A percentile compares a stretch with the other conserved stretches of the same genome.
Evolutionary conservation across 2,888 invertebrate genomes (phyloP).

Genomic region (Yponomeuta malinellus): DNA sequence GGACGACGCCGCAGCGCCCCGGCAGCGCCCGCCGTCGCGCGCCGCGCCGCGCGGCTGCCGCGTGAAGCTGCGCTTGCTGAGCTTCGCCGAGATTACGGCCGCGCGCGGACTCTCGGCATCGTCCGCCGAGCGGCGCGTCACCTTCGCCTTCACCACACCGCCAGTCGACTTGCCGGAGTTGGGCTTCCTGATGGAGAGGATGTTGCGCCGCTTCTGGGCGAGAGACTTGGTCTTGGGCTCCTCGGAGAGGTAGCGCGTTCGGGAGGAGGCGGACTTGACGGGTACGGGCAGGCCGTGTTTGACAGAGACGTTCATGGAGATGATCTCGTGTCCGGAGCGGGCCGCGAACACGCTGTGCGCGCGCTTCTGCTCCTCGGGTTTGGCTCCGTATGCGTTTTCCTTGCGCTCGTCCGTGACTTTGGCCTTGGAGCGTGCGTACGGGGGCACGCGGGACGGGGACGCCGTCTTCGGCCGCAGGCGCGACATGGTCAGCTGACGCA

Average conservation of each 20-base stretch:
- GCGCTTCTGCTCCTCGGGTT: constrained; percentile 45
- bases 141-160: constrained; percentile 41
- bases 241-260: constrained; percentile 48
- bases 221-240: constrained; percentile 59
- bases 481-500: constrained; percentile 59
- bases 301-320: constrained; percentile 45
- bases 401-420: constrained; percentile 64
- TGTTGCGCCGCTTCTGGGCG: constrained; percentile 52
- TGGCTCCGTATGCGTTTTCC: constrained; percentile 64
- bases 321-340: constrained; percentile 51
- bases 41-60: constrained; percentile 28
- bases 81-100: constrained; percentile 38
- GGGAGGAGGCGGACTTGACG: constrained; percentile 42
- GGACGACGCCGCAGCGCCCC: constrained; percentile 47
- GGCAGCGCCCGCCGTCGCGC: constrained; percentile 22
- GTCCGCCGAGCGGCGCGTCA: constrained; percentile 49
- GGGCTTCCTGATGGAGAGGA: constrained; percentile 61
- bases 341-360: constrained; percentile 35
- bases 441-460: constrained; percentile 51
- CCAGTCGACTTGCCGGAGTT: constrained; percentile 55
- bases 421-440: constrained; percentile 55
- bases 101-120: constrained; percentile 47
- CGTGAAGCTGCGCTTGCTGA: constrained; percentile 52
- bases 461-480: constrained; percentile 57
- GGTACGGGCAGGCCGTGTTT: constrained; percentile 36